Percentiles rank a stretch among this genome's conserved stretches.
phyloP scores from a whole-genome alignment of 2,888 invertebrate genomes.

The Catocala nupta region DNA sequence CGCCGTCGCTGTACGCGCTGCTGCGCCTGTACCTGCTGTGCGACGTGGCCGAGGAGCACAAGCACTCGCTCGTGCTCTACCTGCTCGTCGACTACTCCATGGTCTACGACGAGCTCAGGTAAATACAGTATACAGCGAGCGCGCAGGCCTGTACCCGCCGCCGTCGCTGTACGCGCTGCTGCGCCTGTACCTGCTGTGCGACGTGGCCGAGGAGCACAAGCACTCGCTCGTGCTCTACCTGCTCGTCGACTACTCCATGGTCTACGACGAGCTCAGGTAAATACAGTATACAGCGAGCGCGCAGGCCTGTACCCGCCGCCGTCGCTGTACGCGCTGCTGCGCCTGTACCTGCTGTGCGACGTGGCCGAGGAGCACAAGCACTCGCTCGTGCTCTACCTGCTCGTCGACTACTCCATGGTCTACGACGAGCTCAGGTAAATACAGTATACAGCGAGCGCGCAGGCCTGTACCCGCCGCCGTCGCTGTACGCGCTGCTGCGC shows the following conservation, averaged over 20 bases:
- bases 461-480: conserved; percentile 94
- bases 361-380: conserved; percentile 91
- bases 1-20: conserved; percentile 93
- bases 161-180: conserved; percentile 93
- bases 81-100: conserved; percentile 93
- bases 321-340: conserved; percentile 92
- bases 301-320: conserved; percentile 95
- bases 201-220: conserved; percentile 90
- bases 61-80: conserved; percentile 94
- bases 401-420: conserved; percentile 93
- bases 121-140: conserved; percentile 11
- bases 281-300: too few species aligned
- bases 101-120: conserved; percentile 88
- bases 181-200: conserved; percentile 91
- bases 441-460: too few species aligned
- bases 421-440: conserved; percentile 87
- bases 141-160: conserved; percentile 95
- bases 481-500: conserved; percentile 92
- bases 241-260: conserved; percentile 92
- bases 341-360: conserved; percentile 91
- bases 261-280: conserved; percentile 88
- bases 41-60: conserved; percentile 89
- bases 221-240: conserved; percentile 94
- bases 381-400: conserved; percentile 92
- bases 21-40: conserved; percentile 92